Evolutionary conservation across 2,797 vertebrate genomes (phyloP), one percentile per base, ranked within the genome.

Genomic region (Phrynocephalus vlangalii): DNA sequence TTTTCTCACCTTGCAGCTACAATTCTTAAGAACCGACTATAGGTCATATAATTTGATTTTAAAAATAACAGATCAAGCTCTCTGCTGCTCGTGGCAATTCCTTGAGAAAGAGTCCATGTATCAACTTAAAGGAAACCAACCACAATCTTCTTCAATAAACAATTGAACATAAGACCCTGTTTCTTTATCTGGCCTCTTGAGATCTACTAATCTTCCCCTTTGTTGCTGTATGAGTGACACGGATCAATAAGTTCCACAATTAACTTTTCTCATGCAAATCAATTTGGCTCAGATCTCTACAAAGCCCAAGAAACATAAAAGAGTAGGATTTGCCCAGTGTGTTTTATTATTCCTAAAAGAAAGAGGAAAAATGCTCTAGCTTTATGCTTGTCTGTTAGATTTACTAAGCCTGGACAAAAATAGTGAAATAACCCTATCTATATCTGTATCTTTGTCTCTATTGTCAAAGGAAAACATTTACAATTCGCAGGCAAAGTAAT

Each of bases 81-180:
- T 6, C 11, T 63, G 63, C 38, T 89, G 67, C 9, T 60, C 48
- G 44, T 75, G 70, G 18, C 68, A 83, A 75, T 67, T 75, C 76
- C 30, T 83, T 66, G 68, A 86, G 63, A 89, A 83, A 84, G 87
- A 85, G 48, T 60, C 48, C n/a, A 24, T 88, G 3, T 68, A 83
- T 72, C 67, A 85, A 70, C 86, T 87, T n/a, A 84, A 89, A 91
- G 24, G 48, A n/a, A 87, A 67, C 89, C 77, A 33, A 28, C 79
- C 77, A 72, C 70, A 68, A 90, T 86, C 79, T 92, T 86, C 72
- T 82, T 89, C 33, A 92, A 88, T 89, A 89, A 86, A 79, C 80
- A 82, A 89, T 79, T 86, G 38, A 79, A n/a, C 81, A 91, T 87
- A 84, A 50, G 84, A 68, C 38, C 22, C 76, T 82, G 80, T 81